These are phyloP conservation scores for Drosophila melanica DNA, from an alignment of 1,140 invertebrate species.

Conservation along the genomic window DNA sequence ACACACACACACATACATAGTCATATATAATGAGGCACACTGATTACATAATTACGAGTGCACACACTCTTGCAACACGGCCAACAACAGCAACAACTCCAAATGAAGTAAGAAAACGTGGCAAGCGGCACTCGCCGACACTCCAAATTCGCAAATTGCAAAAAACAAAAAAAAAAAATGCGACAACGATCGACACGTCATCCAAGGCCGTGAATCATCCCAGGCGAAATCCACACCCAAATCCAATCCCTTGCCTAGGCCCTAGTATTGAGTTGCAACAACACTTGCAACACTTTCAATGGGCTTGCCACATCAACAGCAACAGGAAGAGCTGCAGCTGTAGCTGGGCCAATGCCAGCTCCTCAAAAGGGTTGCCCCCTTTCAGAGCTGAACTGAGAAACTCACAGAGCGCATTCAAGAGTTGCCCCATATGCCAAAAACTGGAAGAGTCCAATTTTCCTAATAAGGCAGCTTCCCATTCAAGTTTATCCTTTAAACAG, in stretches of 20 bases:
- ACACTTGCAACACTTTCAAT: constrained; percentile 48
- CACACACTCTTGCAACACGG: constrained; percentile 54
- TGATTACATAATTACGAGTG: constrained; percentile 76
- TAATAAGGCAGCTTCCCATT: too few relatives aligned
- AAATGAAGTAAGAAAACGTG: constrained; percentile 79
- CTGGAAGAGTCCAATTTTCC: too few relatives aligned
- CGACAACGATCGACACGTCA: constrained; percentile 36
- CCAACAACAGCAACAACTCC: constrained; percentile 38
- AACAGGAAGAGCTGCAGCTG: neutral
- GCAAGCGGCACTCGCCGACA: constrained; percentile 75
- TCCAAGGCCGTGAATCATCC: neutral
- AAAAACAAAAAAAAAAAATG: constrained; percentile 2
- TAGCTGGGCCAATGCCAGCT: constrained; percentile 12
- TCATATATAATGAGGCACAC: constrained; percentile 61
- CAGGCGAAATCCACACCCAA: neutral
- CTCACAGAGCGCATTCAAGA: neutral
- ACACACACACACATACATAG: constrained; percentile 1
- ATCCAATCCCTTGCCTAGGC: neutral
- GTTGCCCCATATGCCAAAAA: too few relatives aligned
- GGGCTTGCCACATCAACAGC: constrained; percentile 12
- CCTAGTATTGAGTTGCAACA: constrained; percentile 37
- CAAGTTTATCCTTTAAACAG: too few relatives aligned
- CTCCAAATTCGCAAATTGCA: constrained; percentile 51
- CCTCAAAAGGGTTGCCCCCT: constrained; percentile 17
- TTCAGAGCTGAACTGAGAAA: neutral